phyloP scores from a whole-genome alignment of 2,113 vertebrate species.

The Nycticryphes semicollaris region DNA sequence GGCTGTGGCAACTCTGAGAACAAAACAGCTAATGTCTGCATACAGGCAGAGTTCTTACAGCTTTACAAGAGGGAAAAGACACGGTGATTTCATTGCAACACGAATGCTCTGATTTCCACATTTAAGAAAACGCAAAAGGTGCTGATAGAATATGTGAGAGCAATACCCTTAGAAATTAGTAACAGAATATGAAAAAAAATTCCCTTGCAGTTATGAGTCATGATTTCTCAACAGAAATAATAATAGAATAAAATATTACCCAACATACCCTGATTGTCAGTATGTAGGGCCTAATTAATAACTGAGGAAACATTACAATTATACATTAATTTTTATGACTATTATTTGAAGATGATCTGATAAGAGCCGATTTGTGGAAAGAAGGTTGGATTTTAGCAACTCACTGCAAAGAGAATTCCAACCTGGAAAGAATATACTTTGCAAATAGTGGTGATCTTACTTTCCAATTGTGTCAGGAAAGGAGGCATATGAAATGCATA shows the following conservation, averaged over 20 bases:
- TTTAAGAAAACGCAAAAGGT: background rate
- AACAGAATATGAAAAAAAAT: background rate
- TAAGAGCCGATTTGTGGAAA: background rate
- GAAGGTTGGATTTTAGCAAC: background rate
- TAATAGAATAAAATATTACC: background rate
- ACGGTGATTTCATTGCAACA: background rate
- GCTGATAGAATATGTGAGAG: background rate
- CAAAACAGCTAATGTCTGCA: background rate
- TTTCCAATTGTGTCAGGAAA: background rate
- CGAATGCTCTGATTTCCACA: background rate
- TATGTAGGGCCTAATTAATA: background rate
- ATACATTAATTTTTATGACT: too few relatives aligned
- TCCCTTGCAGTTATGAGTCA: background rate
- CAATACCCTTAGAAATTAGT: background rate
- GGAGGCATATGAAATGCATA: background rate
- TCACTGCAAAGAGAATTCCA: background rate
- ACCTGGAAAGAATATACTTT: background rate
- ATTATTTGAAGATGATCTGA: background rate
- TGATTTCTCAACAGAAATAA: background rate
- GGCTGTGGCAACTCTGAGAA: background rate
- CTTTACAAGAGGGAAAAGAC: background rate
- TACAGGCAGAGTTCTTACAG: background rate
- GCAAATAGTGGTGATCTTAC: background rate
- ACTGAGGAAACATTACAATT: background rate
- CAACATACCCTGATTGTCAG: background rate